phyloP scores from a whole-genome alignment of 2,797 vertebrate species.

The Thaleichthys pacificus region DNA sequence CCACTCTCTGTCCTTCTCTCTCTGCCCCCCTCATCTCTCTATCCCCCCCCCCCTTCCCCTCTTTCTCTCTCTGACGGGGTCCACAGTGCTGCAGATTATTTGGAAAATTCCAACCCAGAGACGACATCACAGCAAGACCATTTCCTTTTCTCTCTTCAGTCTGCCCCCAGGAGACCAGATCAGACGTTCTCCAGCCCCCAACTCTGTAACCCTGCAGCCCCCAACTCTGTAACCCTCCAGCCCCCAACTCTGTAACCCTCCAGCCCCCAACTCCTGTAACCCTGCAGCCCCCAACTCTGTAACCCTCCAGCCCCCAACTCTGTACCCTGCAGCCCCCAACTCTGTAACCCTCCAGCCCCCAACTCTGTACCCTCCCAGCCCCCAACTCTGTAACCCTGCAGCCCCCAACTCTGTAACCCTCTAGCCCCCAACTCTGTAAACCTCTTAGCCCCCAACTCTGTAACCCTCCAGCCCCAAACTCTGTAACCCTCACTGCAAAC shows the following conservation, averaged over 20 bases:
- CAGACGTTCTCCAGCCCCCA: not conserved
- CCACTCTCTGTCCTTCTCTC: not conserved
- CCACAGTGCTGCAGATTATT: slow-evolving; percentile 31
- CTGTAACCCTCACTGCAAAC: too few species aligned
- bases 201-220: not conserved
- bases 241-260: too few species aligned
- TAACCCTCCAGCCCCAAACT: not conserved
- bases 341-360: not conserved
- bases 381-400: too few species aligned
- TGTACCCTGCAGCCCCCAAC: not conserved
- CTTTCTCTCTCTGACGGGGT: slow-evolving; percentile 5
- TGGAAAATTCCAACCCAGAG: slow-evolving; percentile 44
- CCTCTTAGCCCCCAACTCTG: not conserved
- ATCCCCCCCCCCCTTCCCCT: not conserved
- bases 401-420: too few species aligned
- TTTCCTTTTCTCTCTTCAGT: slow-evolving; percentile 38
- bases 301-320: not conserved
- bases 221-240: too few species aligned
- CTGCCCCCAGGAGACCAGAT: slow-evolving; percentile 17
- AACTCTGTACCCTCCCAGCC: not conserved
- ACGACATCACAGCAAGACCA: slow-evolving; percentile 43
- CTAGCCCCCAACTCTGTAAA: not conserved
- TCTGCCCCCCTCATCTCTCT: not conserved
- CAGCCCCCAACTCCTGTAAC: not conserved
- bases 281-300: not conserved